These are phyloP conservation scores for Dinocampus coccinellae DNA, from an alignment of 2,888 invertebrate genomes.

Conservation along the genomic window DNA sequence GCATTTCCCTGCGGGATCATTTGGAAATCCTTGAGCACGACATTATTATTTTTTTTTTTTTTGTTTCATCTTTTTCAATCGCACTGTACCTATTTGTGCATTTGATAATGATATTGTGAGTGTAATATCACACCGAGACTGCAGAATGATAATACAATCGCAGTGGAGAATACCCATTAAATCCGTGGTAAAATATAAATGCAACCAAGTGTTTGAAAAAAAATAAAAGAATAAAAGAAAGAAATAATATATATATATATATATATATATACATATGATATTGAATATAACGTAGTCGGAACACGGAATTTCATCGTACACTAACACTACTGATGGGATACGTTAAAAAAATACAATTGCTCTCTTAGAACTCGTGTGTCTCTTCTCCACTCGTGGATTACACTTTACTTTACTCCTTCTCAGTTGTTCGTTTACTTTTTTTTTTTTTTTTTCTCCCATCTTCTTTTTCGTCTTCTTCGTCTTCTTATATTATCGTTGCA, in stretches of 20 bases:
- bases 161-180: neutral
- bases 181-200: no score
- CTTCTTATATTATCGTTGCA: slow-evolving; percentile 16
- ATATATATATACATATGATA: no score
- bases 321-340: neutral
- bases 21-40: neutral
- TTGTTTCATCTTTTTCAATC: neutral
- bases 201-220: no score
- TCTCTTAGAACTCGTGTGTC: neutral
- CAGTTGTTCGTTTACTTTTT: slow-evolving; percentile 33
- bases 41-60: neutral
- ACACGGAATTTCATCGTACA: neutral
- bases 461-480: slow-evolving; percentile 15
- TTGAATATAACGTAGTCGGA: neutral
- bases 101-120: neutral
- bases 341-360: neutral
- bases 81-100: neutral
- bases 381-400: neutral
- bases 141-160: neutral
- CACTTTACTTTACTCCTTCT: slow-evolving; percentile 23
- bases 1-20: neutral
- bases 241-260: no score
- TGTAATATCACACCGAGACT: neutral
- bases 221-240: neutral
- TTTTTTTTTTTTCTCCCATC: slow-evolving; percentile 20